Conservation (phyloP, 2,888 invertebrate genomes). For the Drosophila ezoana region DNA sequence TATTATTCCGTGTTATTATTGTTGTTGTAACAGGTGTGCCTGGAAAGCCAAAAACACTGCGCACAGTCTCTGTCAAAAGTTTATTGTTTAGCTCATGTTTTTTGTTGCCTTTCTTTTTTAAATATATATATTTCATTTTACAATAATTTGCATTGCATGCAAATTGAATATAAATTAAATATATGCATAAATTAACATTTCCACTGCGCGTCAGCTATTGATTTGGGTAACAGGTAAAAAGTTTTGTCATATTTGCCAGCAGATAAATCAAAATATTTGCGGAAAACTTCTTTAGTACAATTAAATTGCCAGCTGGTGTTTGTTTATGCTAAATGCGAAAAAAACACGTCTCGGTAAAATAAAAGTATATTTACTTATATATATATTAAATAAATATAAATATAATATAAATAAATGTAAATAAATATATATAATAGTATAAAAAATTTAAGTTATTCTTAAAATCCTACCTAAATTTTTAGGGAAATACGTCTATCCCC, state of each 20-base stretch:
- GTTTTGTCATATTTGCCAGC: constrained; percentile 5
- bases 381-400: no score
- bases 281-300: constrained; percentile 1
- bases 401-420: no score
- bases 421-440: no score
- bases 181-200: constrained; percentile 38
- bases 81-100: constrained; percentile 59
- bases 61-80: constrained; percentile 63
- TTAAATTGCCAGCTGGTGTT: constrained; percentile 21
- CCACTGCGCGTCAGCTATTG: constrained; percentile 25
- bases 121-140: constrained; percentile 27
- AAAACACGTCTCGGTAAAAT: neutral
- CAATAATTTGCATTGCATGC: constrained; percentile 41
- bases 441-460: no score
- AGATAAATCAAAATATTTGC: constrained; percentile 17
- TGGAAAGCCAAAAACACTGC: constrained; percentile 32
- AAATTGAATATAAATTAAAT: constrained; percentile 6
- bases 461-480: no score
- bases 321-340: constrained; percentile 13
- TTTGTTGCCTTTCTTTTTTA: constrained; percentile 14
- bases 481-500: no score
- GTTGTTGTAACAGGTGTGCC: constrained; percentile 58
- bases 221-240: constrained; percentile 32
- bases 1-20: constrained; percentile 31
- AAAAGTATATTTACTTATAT: neutral